Conservation (phyloP, 2,113 vertebrate genomes). For the Cololabis saira region DNA sequence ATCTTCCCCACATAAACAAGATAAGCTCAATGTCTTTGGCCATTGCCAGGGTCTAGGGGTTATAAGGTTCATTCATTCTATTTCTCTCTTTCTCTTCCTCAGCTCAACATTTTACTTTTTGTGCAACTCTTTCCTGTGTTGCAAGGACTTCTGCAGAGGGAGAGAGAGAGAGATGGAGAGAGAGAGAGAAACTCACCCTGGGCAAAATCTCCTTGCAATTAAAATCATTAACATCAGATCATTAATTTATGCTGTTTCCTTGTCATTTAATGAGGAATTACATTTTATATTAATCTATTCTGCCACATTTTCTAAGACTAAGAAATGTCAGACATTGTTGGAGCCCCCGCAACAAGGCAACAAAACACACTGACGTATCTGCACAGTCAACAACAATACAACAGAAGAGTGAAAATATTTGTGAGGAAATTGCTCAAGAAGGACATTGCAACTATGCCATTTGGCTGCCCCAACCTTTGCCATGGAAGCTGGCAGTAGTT, state of each 20-base stretch:
- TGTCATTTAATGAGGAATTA: not conserved
- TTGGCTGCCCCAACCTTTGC: constrained; percentile 62
- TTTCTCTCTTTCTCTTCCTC: constrained; percentile 42
- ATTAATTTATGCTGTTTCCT: constrained; percentile 1
- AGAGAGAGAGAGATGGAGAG: no score
- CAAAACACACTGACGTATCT: not conserved
- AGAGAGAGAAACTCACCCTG: not conserved
- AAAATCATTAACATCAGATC: not conserved
- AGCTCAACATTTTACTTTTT: constrained; percentile 45
- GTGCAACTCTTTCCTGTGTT: constrained; percentile 29
- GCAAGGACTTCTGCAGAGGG: constrained; percentile 13
- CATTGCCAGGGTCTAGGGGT: constrained; percentile 54
- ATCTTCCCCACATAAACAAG: constrained; percentile 68
- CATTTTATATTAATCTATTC: not conserved
- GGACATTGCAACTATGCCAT: constrained; percentile 66
- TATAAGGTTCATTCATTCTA: constrained; percentile 57
- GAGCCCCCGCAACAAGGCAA: constrained; percentile 1
- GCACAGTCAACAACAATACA: constrained; percentile 20
- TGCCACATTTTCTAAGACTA: constrained; percentile 16
- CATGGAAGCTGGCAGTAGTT: constrained; percentile 67
- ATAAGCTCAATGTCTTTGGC: constrained; percentile 66
- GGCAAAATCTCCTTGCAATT: not conserved
- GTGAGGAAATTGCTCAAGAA: constrained; percentile 64
- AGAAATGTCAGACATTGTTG: constrained; percentile 25
- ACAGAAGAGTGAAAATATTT: constrained; percentile 57